Base-by-base conservation (phyloP, 2,888 invertebrate species). In the Nomada hirtipes region DNA sequence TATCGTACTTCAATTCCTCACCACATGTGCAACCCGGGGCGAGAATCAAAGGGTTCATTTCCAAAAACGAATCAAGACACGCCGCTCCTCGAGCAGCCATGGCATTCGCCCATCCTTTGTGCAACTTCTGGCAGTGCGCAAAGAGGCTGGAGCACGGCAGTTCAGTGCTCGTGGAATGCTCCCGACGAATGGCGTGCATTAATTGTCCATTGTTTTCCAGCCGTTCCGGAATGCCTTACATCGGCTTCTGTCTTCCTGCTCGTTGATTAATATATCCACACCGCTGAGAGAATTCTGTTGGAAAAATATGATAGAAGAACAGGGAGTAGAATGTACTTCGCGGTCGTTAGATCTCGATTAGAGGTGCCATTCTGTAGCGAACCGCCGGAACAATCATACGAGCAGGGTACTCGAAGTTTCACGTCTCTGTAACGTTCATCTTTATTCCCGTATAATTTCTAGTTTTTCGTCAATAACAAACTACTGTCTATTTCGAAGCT, bases 201-300 rank as follows among this genome's bases (percentile, higher is more conserved):
- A 92, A 92, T 92, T 91, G 91, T 91, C 91, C 89, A 92, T 92
- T 91, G 92, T 92, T 90, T 91, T 89, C 89, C 73, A 44, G 75
- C 77, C 80, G 84, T 84, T 82, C 83, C 78, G 81, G 86, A 86
- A 84, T 86, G 60, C 80, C 74, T 86, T 59, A 71, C 76, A 63
- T 69, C 69, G 59, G 61, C 55, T 64, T 76, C 71, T 59, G 59
- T 68, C 80, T 57, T 57, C 63, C 71, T 63, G 29, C 65, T 57
- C 65, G 73, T 82, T 74, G 72, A 73, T 77, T 69, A 73, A 69
- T 71, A 73, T 50, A 64, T 53, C 76, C 64, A 44, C 42, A 60
- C 36, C 29, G 10, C 15, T 13, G 0, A 47, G 47, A 47, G 47
- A 47, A 29, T 2, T 52, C n/a, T 26, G 13, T 4, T 18, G 13